Conservation (phyloP, 2,888 invertebrate genomes). For the Brenthis ino region DNA sequence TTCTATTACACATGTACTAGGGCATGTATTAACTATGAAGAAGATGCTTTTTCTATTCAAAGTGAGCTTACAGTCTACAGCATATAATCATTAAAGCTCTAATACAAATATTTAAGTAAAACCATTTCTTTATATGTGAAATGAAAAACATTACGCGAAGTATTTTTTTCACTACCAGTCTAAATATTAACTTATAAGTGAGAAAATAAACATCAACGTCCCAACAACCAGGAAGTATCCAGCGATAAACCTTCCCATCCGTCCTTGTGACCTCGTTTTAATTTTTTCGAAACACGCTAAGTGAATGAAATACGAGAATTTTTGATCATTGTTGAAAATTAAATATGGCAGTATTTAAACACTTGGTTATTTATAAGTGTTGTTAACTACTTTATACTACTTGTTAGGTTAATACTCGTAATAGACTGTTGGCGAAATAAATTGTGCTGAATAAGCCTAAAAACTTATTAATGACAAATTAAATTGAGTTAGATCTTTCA, state of each 20-base stretch:
- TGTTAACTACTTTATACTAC: too few relatives aligned
- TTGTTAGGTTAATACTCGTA: too few relatives aligned
- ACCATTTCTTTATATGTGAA: too few relatives aligned
- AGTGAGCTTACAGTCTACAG: not conserved
- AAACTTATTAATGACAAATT: too few relatives aligned
- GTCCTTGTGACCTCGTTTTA: slow-evolving; percentile 23
- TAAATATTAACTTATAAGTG: not conserved
- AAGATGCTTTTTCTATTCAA: not conserved
- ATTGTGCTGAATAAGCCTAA: too few relatives aligned
- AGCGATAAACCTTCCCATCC: slow-evolving; percentile 11
- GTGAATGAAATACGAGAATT: not conserved
- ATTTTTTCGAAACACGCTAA: slow-evolving; percentile 35
- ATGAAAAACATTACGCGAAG: too few relatives aligned
- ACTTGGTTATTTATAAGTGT: not conserved
- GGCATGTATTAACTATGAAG: not conserved
- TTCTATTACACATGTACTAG: slow-evolving; percentile 6
- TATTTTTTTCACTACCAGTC: too few relatives aligned
- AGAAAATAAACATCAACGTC: not conserved
- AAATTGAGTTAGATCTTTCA: too few relatives aligned
- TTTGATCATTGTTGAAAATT: not conserved
- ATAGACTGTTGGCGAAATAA: too few relatives aligned
- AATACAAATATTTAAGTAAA: not conserved
- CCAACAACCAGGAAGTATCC: slow-evolving; percentile 2
- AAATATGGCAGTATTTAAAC: not conserved
- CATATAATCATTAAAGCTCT: not conserved